phyloP scores from a whole-genome alignment of 1,140 invertebrate genomes.

The Andricus grossulariae region DNA sequence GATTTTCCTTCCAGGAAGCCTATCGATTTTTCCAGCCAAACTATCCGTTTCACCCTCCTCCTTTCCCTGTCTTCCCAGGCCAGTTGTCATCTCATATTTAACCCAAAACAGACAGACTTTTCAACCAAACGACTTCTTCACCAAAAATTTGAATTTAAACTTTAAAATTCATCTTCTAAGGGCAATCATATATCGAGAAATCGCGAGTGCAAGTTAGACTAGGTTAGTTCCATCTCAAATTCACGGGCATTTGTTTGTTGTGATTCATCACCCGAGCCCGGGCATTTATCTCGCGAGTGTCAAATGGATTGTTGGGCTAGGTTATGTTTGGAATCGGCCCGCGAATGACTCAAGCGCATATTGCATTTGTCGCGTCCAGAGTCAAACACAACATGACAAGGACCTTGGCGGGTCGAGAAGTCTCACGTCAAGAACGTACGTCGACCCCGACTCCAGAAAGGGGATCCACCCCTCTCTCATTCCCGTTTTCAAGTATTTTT shows the following conservation, averaged over 20 bases:
- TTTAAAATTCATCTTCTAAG: too few relatives aligned
- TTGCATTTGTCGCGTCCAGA: conserved; percentile 30
- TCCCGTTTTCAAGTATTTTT: conserved; percentile 2
- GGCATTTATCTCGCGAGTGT: neutral
- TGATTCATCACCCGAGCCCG: neutral
- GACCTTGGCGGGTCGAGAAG: conserved; percentile 72
- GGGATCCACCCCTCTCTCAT: conserved; percentile 37
- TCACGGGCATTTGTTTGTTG: neutral
- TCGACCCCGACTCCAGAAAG: conserved; percentile 70
- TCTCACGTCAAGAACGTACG: conserved; percentile 72
- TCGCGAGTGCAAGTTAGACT: neutral
- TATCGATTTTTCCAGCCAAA: neutral
- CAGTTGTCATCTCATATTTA: too few relatives aligned
- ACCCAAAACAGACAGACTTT: too few relatives aligned
- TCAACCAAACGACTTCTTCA: too few relatives aligned
- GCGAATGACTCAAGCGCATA: neutral
- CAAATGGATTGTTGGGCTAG: conserved; percentile 21
- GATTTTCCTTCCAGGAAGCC: conserved; percentile 52
- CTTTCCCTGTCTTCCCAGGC: too few relatives aligned
- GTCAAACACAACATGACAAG: conserved; percentile 40
- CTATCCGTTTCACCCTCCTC: too few relatives aligned
- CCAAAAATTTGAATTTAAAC: too few relatives aligned
- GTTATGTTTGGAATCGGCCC: conserved; percentile 27
- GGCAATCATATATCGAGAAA: too few relatives aligned
- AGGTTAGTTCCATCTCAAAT: conserved; percentile 10